These are phyloP conservation scores for Loriculus beryllinus DNA, from an alignment of 2,797 vertebrate species.

Conservation along the genomic window DNA sequence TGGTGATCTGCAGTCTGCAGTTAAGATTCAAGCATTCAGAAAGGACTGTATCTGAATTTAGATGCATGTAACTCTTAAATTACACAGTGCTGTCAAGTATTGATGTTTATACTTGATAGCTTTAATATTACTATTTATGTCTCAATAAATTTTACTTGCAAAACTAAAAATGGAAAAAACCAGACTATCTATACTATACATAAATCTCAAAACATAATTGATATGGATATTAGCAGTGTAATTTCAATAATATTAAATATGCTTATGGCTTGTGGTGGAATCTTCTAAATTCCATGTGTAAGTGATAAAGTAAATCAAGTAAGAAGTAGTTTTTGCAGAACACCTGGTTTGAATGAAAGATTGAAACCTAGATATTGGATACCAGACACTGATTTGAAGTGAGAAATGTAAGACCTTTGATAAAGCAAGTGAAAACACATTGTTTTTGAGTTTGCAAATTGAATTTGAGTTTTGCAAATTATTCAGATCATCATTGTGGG, in stretches of 20 bases:
- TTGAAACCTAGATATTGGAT: not conserved
- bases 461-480: not conserved
- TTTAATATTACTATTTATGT: constrained; percentile 74
- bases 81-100: constrained; percentile 57
- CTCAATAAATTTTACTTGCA: constrained; percentile 70
- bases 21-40: constrained; percentile 62
- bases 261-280: constrained; percentile 4
- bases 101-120: constrained; percentile 67
- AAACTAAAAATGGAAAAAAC: constrained; percentile 58
- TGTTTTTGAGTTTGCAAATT: not conserved
- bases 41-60: constrained; percentile 58
- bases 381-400: not conserved
- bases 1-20: constrained; percentile 38
- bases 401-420: not conserved
- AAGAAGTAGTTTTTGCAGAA: constrained; percentile 11
- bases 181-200: constrained; percentile 52
- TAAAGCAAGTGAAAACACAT: not conserved
- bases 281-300: constrained; percentile 40
- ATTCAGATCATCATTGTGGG: not conserved
- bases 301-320: constrained; percentile 25
- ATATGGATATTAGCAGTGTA: constrained; percentile 62
- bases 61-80: constrained; percentile 63
- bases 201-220: constrained; percentile 66
- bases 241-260: constrained; percentile 67
- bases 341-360: constrained; percentile 42